Conservation (phyloP, 2,888 invertebrate genomes). For the Ichneumon xanthorius region DNA sequence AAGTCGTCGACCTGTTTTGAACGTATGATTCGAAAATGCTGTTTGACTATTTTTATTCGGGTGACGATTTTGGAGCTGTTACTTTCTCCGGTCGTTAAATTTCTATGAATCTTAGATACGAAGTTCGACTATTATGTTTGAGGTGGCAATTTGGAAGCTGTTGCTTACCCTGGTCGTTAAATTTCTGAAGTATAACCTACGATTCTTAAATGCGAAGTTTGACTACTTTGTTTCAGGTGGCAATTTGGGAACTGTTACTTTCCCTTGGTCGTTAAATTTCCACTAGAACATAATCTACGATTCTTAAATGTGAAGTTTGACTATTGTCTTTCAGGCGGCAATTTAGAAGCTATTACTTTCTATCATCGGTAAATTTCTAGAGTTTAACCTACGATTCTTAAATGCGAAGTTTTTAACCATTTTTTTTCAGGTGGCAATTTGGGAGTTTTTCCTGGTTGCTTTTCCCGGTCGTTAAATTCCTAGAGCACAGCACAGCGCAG, state of each 20-base stretch:
- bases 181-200: not conserved
- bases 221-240: no score
- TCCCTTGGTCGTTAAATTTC: not conserved
- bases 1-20: conserved; percentile 18
- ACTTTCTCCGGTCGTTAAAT: not conserved
- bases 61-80: not conserved
- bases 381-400: not conserved
- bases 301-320: not conserved
- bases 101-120: not conserved
- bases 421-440: not conserved
- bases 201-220: not conserved
- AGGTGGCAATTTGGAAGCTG: not conserved
- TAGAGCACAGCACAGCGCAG: not conserved
- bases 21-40: not conserved
- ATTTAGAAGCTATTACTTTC: not conserved
- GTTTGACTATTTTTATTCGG: not conserved
- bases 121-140: no score
- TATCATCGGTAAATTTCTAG: not conserved
- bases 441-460: not conserved
- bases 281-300: no score
- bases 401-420: not conserved
- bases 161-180: not conserved
- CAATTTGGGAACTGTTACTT: not conserved
- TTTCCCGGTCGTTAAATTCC: not conserved
- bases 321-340: not conserved